A percentile compares a stretch with the other conserved stretches of the same genome.
Conservation (phyloP, 64 coral and sea anemone genomes). For the Pocillopora damicornis region DNA sequence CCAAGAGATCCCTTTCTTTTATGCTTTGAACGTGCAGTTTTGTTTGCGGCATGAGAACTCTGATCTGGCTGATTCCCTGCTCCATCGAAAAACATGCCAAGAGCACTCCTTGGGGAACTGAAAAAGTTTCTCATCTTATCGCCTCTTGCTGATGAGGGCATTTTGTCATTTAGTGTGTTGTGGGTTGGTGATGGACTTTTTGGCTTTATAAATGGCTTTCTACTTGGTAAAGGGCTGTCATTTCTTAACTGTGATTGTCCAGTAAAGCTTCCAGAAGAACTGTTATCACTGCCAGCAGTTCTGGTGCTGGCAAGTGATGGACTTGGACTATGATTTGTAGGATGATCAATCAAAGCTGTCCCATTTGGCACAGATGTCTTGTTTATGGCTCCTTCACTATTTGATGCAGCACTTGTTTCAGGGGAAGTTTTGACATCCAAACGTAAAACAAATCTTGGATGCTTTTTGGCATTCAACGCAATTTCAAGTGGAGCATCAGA, state of each 20-base stretch:
- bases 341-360: constrained; percentile 10
- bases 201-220: constrained; percentile 31
- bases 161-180: constrained; percentile 3
- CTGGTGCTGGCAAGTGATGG: constrained; percentile 25
- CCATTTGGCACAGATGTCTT: constrained; percentile 7
- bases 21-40: constrained; percentile 42
- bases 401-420: neutral
- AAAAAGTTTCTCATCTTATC: constrained; percentile 72
- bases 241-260: constrained; percentile 1
- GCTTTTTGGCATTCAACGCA: constrained; percentile 86
- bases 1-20: constrained; percentile 80
- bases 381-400: neutral
- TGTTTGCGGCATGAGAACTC: constrained; percentile 58
- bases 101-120: constrained; percentile 47
- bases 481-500: constrained; percentile 93
- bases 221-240: constrained; percentile 8
- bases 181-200: constrained; percentile 23
- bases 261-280: constrained; percentile 17
- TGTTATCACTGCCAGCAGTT: constrained; percentile 29
- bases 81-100: constrained; percentile 85
- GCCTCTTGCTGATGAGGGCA: constrained; percentile 36
- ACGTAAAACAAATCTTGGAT: constrained; percentile 70
- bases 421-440: constrained; percentile 52
- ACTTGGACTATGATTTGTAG: constrained; percentile 4
- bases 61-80: constrained; percentile 39